Evolutionary conservation across 2,113 vertebrate genomes (phyloP).

Genomic region (Plotosus lineatus): DNA sequence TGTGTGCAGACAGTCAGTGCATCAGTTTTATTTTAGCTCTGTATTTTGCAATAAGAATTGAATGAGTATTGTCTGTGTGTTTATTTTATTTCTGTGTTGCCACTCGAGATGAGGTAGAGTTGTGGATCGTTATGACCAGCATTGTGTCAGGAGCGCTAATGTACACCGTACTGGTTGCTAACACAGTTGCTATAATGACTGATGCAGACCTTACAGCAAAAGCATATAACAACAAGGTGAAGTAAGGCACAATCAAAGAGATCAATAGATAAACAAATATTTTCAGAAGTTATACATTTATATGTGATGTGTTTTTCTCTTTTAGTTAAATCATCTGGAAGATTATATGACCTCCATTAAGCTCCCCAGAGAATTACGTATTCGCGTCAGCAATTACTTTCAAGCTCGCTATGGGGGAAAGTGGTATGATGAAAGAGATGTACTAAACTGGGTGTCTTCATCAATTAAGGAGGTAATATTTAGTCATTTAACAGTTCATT

Average conservation of each 20-base stretch:
- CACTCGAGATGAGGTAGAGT: constrained; percentile 70
- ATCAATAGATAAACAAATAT: not conserved
- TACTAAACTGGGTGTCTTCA: constrained; percentile 48
- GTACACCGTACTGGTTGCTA: constrained; percentile 73
- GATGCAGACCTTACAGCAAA: constrained; percentile 66
- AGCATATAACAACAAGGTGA: constrained; percentile 73
- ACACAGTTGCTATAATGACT: constrained; percentile 71
- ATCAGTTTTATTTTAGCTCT: not conserved
- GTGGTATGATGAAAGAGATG: constrained; percentile 47
- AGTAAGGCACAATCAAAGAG: not conserved
- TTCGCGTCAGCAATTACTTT: constrained; percentile 71
- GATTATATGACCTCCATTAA: constrained; percentile 71
- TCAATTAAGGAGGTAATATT: constrained; percentile 47
- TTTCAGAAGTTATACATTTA: not conserved
- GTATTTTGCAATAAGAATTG: not conserved
- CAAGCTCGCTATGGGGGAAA: constrained; percentile 70
- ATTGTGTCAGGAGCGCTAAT: constrained; percentile 74
- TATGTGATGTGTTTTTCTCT: not conserved
- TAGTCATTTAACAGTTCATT: too few species aligned
- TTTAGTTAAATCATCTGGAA: constrained; percentile 64
- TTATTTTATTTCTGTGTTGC: not conserved
- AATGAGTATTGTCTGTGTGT: not conserved
- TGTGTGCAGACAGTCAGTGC: not conserved
- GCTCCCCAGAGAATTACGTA: constrained; percentile 69
- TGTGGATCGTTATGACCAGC: constrained; percentile 76